phyloP scores from a whole-genome alignment of 2,888 invertebrate genomes.

The Dryobotodes eremita region DNA sequence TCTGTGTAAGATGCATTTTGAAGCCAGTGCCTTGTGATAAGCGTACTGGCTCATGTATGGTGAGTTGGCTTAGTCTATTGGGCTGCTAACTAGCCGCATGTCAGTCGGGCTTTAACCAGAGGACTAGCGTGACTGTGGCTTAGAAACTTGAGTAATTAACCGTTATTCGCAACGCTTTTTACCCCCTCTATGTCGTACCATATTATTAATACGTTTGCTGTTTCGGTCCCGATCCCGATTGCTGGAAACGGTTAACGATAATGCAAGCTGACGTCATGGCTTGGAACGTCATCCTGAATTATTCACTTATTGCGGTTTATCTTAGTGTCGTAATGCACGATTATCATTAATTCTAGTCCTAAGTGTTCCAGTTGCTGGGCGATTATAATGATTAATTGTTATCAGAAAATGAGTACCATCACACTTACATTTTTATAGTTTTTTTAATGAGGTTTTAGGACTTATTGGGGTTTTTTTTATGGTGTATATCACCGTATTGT shows the following conservation, averaged over 20 bases:
- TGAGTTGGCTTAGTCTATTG: conserved; percentile 9
- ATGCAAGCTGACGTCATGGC: conserved; percentile 20
- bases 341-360: conserved; percentile 24
- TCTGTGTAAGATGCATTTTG: conserved; percentile 16
- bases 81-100: conserved; percentile 11
- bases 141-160: conserved; percentile 78
- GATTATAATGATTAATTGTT: conserved; percentile 33
- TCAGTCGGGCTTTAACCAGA: conserved; percentile 21
- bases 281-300: conserved; percentile 29
- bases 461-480: neutral
- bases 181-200: conserved; percentile 58
- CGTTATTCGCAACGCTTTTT: conserved; percentile 72
- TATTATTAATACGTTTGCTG: conserved; percentile 50
- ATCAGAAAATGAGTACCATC: conserved; percentile 13
- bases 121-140: conserved; percentile 57
- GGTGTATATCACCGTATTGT: neutral
- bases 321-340: conserved; percentile 42
- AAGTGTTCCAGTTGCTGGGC: conserved; percentile 3
- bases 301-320: conserved; percentile 41
- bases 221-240: conserved; percentile 13
- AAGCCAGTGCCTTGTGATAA: conserved; percentile 15
- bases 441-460: conserved; percentile 1
- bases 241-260: conserved; percentile 14
- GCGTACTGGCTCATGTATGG: conserved; percentile 2
- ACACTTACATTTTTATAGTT: conserved; percentile 22